Base-by-base conservation (phyloP, 2,888 invertebrate species). In the Campoplex nolae region DNA sequence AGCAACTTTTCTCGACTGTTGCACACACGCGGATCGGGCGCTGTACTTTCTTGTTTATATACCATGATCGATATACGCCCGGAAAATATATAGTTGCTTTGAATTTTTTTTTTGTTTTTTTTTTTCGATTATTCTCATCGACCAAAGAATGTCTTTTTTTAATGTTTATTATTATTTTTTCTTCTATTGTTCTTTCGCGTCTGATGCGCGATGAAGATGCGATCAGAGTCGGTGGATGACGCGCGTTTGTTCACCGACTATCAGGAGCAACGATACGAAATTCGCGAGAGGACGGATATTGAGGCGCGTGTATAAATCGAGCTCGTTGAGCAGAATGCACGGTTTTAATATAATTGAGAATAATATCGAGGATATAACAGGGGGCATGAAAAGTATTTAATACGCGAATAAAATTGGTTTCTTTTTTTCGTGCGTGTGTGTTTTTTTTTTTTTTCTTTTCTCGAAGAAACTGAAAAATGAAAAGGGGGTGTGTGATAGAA, bases 71-170 rank as follows among this genome's bases (percentile, higher is more conserved):
- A 58, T 58, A 13, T 58, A 28, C 58, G 58, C 62, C 62, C 32
- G 62, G 3, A 32, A 28, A 58, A 58, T 13, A 62, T 32, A 16
- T 62, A 58, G 62, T 73, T 51, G 51, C 54, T 42, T 78, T 35
- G 54, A 42, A 74, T 35, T 23, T 54, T 38, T 23, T 42, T 78
- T 35, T 45, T 28, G 56, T 35, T 23, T 54, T 38, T 23, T 23
- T 23, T 23, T 42, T 23, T 58, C 48, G 42, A 70, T 67, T 56
- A 56, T 56, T 62, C 35, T 54, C 45, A 38, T 74, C 38, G 56
- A 74, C 74, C 54, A 54, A 56, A 56, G 74, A 74, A 71, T 71
- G 70, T 70, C 54, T 74, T 54, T 54, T 74, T 54, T 38, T 51
- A 54, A 13, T 51, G 54, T 56, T 54, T 23, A 23, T 38, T 35